These are phyloP conservation scores for Plebejus melissa DNA, from an alignment of 2,888 invertebrate genomes.

Conservation along the genomic window DNA sequence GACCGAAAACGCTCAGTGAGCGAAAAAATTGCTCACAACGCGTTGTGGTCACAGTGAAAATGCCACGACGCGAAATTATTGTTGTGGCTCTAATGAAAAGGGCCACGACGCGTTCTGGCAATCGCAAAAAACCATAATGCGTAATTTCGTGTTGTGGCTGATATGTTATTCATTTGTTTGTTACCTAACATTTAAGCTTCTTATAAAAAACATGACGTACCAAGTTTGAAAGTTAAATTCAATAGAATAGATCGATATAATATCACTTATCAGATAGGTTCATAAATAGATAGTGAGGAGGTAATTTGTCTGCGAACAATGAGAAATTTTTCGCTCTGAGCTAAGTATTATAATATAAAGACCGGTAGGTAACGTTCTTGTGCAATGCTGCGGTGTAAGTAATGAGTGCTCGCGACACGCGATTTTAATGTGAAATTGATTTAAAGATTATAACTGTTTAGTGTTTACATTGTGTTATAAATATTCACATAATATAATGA, in stretches of 20 bases:
- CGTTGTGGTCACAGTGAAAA: no score
- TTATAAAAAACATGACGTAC: neutral
- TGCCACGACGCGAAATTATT: no score
- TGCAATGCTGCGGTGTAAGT: conserved; percentile 45
- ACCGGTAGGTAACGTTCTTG: conserved; percentile 45
- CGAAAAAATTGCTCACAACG: no score
- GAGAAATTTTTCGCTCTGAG: conserved; percentile 65
- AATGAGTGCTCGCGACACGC: conserved; percentile 27
- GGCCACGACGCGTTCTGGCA: no score
- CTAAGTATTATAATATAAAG: conserved; percentile 56
- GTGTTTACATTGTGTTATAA: no score
- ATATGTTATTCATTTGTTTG: neutral
- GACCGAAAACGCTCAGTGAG: no score
- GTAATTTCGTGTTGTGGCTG: no score
- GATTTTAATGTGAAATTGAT: no score
- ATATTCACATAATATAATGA: no score
- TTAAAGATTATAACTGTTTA: no score
- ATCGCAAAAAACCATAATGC: no score
- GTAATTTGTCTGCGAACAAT: conserved; percentile 70
- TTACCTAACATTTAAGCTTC: neutral
- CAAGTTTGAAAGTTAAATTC: neutral
- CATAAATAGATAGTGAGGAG: neutral
- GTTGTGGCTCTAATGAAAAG: no score
- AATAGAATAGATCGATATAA: neutral
- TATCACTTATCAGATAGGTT: neutral